Evolutionary conservation across 2,888 invertebrate species (phyloP), one percentile per base, ranked within the genome.

Genomic region (Piscicola geometra): DNA sequence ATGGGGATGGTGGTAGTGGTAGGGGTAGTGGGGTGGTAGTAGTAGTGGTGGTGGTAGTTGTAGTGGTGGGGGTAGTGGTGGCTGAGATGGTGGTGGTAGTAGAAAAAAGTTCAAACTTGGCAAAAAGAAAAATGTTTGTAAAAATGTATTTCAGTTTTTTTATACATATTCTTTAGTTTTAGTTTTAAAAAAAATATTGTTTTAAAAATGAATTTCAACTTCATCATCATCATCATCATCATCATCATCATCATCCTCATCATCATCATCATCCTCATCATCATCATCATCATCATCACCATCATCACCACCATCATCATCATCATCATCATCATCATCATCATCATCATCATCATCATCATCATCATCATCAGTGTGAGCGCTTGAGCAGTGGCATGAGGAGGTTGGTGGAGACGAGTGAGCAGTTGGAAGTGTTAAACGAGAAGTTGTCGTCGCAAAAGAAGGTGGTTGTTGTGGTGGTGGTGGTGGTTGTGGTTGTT

Each of bases 381-480:
- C 88, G 91, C 77, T 85, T 92, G 25, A 88, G 88, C 71, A 90
- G 90, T 33, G 91, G 92, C 41, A 84, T 93, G 79, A 87, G 88
- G n/a, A 93, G 92, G 87, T 93, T 95, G 75, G 91, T 90, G 47
- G 94, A 94, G 83, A 94, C 94, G 0, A 91, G 92, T 76, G 89
- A 89, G 0, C 92, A 93, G 83, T 86, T 95, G 41, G 90, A 90
- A 71, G 90, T 91, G 64, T 86, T 95, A 33, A 93, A 94, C 81
- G 88, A 89, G 21, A 91, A 92, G 81, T 87, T 95, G 33, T 93
- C 90, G 0, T 89, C 90, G 35, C 94, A 94, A 84, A 91, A 92
- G 82, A 89, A 91, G 0, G 60, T 56, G 25, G 41, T 9, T 41
- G 41, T 41, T 5, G 41, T 41, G 41, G 41, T 15, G 5, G 5